Evolutionary conservation across 2,888 invertebrate species (phyloP).

Genomic region (Rhagophthalmus giganteus): DNA sequence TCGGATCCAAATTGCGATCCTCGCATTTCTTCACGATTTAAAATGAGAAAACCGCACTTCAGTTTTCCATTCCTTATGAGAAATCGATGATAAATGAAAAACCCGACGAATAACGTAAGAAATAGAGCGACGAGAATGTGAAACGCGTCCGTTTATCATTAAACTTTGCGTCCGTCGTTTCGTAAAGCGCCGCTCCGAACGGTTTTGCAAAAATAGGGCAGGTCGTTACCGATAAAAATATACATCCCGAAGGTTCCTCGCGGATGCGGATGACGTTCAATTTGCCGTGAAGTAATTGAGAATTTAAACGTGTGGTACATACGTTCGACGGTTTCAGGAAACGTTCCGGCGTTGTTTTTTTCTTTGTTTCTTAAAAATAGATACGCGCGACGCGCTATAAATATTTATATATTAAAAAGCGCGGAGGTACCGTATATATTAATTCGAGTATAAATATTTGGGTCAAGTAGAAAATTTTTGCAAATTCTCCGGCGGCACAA

Average conservation of each 20-base stretch:
- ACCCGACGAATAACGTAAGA: too few species aligned
- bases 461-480: background rate
- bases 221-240: background rate
- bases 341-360: background rate
- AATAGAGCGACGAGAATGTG: too few species aligned
- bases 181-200: background rate
- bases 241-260: background rate
- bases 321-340: too few species aligned
- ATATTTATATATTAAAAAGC: background rate
- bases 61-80: background rate
- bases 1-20: too few species aligned
- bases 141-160: too few species aligned
- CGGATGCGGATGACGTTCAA: too few species aligned
- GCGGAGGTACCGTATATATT: background rate
- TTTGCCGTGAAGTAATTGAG: too few species aligned
- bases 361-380: too few species aligned
- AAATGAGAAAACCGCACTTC: background rate
- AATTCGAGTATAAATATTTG: background rate
- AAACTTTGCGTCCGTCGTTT: too few species aligned
- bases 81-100: background rate
- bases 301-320: too few species aligned
- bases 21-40: too few species aligned
- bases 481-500: background rate
- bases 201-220: background rate
- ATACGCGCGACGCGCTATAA: too few species aligned